Base-by-base conservation (phyloP, 2,797 vertebrate species). In the Gila robusta region DNA sequence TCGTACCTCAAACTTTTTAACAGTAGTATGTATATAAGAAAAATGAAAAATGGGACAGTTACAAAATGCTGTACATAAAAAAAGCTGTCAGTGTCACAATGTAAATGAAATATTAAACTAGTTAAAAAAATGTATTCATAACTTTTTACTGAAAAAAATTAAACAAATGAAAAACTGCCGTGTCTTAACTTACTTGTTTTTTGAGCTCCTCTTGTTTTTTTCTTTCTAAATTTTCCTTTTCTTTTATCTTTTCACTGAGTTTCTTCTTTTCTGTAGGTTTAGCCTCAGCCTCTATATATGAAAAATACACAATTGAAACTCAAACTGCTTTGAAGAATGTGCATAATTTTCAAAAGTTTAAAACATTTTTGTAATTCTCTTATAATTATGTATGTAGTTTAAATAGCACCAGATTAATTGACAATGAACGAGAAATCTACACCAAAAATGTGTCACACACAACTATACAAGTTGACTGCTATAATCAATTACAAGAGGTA, bases 181-280 rank as follows among this genome's bases (percentile, higher is more conserved):
- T 16, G 28, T 56, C 5, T 14, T 8, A 54, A 89, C 87, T 94
- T 91, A 97, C 97, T 92, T 93, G 94, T 87, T 96, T 95, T 91
- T 91, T 96, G 86, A 96, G 91, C 87, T 96, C 96, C 88, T 97
- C 96, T 93, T 96, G 94, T 90, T 96, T 96, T 87, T 96, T 96
- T 91, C 93, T 97, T 89, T 95, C 95, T 91, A 94, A 93, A 89
- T 93, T 94, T 92, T 97, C 96, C 92, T 95, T 97, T 90, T 97
- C 96, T 96, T 96, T 97, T 85, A 97, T 97, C 92, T 97, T 97
- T 89, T 97, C 97, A 91, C 89, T 93, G 93, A 96, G 95, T 94
- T 97, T 97, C 94, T 97, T 98, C 94, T 98, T 97, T 86, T 97
- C 96, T 54, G 96, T 93, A 83, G 94, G 59, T 82, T 89, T 90